Percentiles rank a stretch among this genome's conserved stretches.
Conservation (phyloP, 2,113 vertebrate genomes). For the Phalacrocorax pelagicus region DNA sequence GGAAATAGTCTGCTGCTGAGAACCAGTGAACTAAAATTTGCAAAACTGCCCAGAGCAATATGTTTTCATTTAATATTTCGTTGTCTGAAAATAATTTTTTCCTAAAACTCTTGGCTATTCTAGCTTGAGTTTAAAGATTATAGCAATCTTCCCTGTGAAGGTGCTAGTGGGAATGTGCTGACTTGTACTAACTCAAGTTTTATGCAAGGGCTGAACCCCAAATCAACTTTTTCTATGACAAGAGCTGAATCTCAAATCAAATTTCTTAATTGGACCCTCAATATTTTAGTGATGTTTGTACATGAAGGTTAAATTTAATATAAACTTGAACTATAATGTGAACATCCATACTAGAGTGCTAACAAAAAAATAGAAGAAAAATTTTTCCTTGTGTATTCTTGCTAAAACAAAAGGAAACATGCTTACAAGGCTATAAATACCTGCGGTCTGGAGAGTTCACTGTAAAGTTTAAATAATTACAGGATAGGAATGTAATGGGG, state of each 20-base stretch:
- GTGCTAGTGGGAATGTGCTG: not conserved
- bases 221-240: not conserved
- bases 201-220: not conserved
- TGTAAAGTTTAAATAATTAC: slow-evolving; percentile 14
- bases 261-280: not conserved
- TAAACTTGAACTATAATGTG: not conserved
- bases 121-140: not conserved
- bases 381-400: not conserved
- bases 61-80: not conserved
- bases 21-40: not conserved
- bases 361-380: not conserved
- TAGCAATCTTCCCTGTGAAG: not conserved
- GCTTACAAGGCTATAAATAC: not conserved
- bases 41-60: not conserved
- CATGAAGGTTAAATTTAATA: not conserved
- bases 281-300: no score
- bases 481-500: not conserved
- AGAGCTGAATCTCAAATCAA: not conserved
- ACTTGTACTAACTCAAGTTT: not conserved
- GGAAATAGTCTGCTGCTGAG: not conserved
- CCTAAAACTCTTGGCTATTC: not conserved
- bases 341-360: not conserved
- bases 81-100: not conserved
- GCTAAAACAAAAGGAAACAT: not conserved
- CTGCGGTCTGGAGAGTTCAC: not conserved